Evolutionary conservation across 2,113 vertebrate species (phyloP).

Genomic region (Atherinomorus stipes): DNA sequence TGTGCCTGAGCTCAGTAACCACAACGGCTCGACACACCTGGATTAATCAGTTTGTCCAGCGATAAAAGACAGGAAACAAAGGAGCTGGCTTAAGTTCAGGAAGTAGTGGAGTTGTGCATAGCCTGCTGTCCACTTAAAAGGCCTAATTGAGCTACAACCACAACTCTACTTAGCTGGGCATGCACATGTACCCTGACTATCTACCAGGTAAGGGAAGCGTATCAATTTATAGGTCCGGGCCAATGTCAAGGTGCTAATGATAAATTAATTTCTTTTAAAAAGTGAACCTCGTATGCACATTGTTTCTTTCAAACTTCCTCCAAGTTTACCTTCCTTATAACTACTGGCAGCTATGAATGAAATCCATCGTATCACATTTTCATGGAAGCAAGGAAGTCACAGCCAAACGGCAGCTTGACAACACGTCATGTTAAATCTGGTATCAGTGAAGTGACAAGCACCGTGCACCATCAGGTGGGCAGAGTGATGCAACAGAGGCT

Average conservation of each 20-base stretch:
- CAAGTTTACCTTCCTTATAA: background rate
- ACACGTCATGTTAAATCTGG: constrained; percentile 36
- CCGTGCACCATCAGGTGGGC: constrained; percentile 69
- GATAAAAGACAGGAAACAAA: too few species aligned
- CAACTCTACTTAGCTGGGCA: background rate
- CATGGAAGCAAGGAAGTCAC: constrained; percentile 14
- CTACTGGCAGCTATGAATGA: constrained; percentile 6
- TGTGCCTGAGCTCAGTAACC: too few species aligned
- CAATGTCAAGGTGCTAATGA: too few species aligned
- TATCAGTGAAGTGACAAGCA: constrained; percentile 46
- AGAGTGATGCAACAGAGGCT: constrained; percentile 67
- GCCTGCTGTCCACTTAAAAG: background rate
- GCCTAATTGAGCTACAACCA: background rate
- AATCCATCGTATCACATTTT: constrained; percentile 34
- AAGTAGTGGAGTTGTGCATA: too few species aligned
- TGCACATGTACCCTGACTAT: background rate
- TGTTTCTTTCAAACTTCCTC: background rate
- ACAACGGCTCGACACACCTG: too few species aligned
- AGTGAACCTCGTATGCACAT: background rate
- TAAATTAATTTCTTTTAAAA: background rate
- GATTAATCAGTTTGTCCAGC: too few species aligned
- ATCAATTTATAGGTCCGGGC: background rate
- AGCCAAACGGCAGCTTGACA: constrained; percentile 40
- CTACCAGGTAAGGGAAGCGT: background rate
- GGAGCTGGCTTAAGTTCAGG: too few species aligned